Evolutionary conservation across 2,797 vertebrate genomes (phyloP), one percentile per base, ranked within the genome.

Genomic region (Poeciliopsis infans): DNA sequence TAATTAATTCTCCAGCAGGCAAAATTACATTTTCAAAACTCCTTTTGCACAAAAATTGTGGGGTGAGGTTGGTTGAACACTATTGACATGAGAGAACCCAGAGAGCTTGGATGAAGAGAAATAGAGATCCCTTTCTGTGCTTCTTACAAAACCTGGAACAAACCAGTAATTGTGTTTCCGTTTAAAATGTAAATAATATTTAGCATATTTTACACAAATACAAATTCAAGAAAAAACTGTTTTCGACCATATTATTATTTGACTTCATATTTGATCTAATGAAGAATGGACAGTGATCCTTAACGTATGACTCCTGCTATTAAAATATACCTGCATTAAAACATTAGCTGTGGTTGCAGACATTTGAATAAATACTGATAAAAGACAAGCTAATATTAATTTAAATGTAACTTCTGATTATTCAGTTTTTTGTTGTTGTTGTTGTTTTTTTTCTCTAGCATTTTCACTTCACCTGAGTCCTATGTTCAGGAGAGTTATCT

Each of bases 401-500:
- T 93, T 90, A 81, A 95, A 92, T 79, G 86, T 89, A 83, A 92
- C 90, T 89, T 88, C 75, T 85, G 89, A 93, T 95, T 92, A 94
- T 93, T 41, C 39, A 8, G 39, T 7, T 7, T 41, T 93, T 90
- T 84, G 86, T 69, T n/a, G n/a, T 12, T 68, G 41, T 43, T 45
- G 36, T 39, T 41, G 83, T 87, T 90, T 90, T 94, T 93, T 92
- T 93, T 92, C 83, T 45, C n/a, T 87, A 84, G 88, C 88, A 75
- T 90, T 92, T 94, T 86, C 90, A 89, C 83, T 95, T 94, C 93
- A 86, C 89, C 82, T 74, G 78, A 76, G 87, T 89, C 85, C 84
- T 66, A 87, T 89, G 90, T 94, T 94, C 92, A 88, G 84, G 84
- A 86, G 91, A 89, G 94, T 96, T 94, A 95, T 96, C 95, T 96